Percentiles rank a stretch among this genome's conserved stretches.
Conservation (phyloP, 2,113 vertebrate species). For the Hiodon tergisus region DNA sequence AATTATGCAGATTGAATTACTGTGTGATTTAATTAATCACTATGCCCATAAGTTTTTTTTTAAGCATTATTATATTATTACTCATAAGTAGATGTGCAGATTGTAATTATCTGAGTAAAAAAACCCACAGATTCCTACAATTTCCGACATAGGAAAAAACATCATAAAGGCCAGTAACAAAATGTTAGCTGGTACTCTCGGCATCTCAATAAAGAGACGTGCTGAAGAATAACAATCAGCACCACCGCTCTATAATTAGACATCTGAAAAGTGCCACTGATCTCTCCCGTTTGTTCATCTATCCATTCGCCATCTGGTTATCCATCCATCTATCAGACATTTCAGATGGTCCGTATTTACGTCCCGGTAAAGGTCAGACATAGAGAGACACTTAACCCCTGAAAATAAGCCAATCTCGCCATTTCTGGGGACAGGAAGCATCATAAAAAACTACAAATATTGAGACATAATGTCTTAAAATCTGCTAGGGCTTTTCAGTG, state of each 20-base stretch:
- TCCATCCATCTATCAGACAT: not conserved
- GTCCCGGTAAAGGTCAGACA: not conserved
- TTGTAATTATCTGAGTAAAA: not conserved
- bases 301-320: not conserved
- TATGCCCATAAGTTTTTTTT: not conserved
- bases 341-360: not conserved
- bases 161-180: not conserved
- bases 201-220: not conserved
- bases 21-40: not conserved
- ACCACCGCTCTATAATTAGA: not conserved
- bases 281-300: not conserved
- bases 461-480: slow-evolving; percentile 5
- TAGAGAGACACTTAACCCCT: not conserved
- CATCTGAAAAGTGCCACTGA: not conserved
- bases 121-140: not conserved
- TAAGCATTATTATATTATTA: not conserved
- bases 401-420: not conserved
- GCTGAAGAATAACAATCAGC: not conserved
- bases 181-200: not conserved
- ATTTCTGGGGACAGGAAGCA: not conserved
- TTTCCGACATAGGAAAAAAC: not conserved
- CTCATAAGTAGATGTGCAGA: not conserved
- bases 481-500: not conserved
- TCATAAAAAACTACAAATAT: slow-evolving; percentile 9
- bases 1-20: slow-evolving; percentile 17